These are phyloP conservation scores for Temnothorax ravouxi DNA, from an alignment of 2,888 invertebrate genomes.

Conservation along the genomic window DNA sequence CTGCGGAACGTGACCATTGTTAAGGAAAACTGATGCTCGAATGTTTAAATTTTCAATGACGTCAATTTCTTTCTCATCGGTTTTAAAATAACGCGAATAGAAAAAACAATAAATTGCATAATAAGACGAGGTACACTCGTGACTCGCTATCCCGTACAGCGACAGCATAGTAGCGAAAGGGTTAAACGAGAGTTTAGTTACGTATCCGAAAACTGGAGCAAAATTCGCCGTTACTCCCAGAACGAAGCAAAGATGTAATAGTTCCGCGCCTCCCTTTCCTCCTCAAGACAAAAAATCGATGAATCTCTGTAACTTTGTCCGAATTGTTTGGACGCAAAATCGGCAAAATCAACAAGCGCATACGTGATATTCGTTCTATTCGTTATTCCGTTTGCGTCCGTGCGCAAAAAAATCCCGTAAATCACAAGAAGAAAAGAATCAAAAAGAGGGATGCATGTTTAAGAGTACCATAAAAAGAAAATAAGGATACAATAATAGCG, in stretches of 20 bases:
- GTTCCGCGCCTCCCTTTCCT: neutral
- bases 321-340: constrained; percentile 15
- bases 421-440: neutral
- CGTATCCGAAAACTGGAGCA: constrained; percentile 1
- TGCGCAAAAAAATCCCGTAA: neutral
- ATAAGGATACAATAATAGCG: neutral
- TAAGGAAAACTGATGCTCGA: neutral
- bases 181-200: neutral
- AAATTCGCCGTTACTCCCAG: neutral
- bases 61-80: neutral
- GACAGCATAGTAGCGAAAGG: neutral
- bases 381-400: too few relatives aligned
- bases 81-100: neutral
- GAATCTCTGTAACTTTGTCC: neutral
- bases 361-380: neutral
- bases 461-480: neutral
- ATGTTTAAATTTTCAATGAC: neutral
- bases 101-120: neutral
- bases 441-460: neutral
- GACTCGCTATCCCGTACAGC: neutral
- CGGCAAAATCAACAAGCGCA: neutral
- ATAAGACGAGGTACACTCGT: neutral
- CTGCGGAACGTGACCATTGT: too few relatives aligned
- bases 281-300: neutral
- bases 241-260: neutral